Percentiles rank a stretch among this genome's conserved stretches.
phyloP scores from a whole-genome alignment of 2,888 invertebrate species.

The Epinotia bilunana region DNA sequence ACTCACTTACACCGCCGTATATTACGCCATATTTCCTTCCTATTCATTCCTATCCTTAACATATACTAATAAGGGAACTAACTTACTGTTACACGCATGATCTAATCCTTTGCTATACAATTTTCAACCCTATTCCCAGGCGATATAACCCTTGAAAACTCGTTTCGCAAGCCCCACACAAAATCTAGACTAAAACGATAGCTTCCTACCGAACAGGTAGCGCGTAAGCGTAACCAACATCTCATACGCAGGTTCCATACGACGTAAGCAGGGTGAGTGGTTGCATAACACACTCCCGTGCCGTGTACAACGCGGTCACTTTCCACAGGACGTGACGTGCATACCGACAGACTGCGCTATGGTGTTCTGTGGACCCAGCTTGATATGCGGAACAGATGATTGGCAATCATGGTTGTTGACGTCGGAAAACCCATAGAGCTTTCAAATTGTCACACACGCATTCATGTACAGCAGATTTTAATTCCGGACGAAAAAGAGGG shows the following conservation, averaged over 20 bases:
- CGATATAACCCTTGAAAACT: neutral
- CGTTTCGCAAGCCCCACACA: conserved; percentile 8
- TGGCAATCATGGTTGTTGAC: too few relatives aligned
- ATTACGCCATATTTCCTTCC: conserved; percentile 25
- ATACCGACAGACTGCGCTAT: conserved; percentile 48
- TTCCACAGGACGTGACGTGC: conserved; percentile 59
- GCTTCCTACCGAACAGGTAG: conserved; percentile 24
- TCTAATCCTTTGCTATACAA: neutral
- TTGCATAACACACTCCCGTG: conserved; percentile 41
- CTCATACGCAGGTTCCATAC: neutral
- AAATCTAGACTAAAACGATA: conserved; percentile 25
- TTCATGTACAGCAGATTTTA: too few relatives aligned
- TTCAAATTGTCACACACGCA: too few relatives aligned
- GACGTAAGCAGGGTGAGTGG: conserved; percentile 18
- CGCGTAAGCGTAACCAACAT: conserved; percentile 28
- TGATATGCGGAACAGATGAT: neutral
- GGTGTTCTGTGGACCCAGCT: conserved; percentile 30
- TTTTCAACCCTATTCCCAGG: neutral
- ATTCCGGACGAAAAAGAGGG: too few relatives aligned
- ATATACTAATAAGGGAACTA: conserved; percentile 24
- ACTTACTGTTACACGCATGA: conserved; percentile 26
- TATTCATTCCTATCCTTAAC: conserved; percentile 12
- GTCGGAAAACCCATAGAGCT: too few relatives aligned
- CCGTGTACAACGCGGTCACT: conserved; percentile 50
- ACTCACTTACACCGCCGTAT: neutral